phyloP scores from a whole-genome alignment of 2,888 invertebrate species.

The Stenolophus ochropezus region DNA sequence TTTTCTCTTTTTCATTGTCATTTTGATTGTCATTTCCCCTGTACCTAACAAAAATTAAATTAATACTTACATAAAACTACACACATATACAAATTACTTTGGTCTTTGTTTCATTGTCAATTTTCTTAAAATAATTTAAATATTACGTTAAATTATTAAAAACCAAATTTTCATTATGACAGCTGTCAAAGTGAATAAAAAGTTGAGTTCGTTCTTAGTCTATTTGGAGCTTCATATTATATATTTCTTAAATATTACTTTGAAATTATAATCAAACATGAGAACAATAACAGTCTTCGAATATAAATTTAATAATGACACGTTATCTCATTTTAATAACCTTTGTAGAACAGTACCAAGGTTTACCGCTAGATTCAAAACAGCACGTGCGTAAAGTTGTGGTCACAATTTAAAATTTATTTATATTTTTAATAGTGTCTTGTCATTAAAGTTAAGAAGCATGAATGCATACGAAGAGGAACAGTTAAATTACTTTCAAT shows the following conservation, averaged over 20 bases:
- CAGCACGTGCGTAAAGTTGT: neutral
- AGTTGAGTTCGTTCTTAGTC: constrained; percentile 4
- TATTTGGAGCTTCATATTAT: neutral
- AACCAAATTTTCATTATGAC: constrained; percentile 38
- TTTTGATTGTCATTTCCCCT: constrained; percentile 51
- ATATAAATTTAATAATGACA: neutral
- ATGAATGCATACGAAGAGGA: neutral
- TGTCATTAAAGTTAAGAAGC: constrained; percentile 70
- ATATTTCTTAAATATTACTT: constrained; percentile 67
- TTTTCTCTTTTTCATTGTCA: constrained; percentile 66
- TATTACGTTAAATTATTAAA: constrained; percentile 9
- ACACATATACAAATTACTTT: constrained; percentile 69
- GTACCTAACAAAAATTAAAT: constrained; percentile 48
- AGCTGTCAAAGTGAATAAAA: constrained; percentile 45
- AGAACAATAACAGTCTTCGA: neutral
- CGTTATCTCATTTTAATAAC: neutral
- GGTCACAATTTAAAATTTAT: neutral
- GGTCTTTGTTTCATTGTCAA: constrained; percentile 62
- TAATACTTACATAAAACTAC: neutral
- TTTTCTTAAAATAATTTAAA: neutral
- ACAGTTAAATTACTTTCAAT: constrained; percentile 77
- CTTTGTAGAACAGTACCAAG: constrained; percentile 68
- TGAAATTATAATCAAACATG: neutral
- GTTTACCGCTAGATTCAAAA: constrained; percentile 14
- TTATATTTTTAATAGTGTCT: neutral